Base-by-base conservation (phyloP, 64 coral and sea anemone species). In the Montipora sp. region DNA sequence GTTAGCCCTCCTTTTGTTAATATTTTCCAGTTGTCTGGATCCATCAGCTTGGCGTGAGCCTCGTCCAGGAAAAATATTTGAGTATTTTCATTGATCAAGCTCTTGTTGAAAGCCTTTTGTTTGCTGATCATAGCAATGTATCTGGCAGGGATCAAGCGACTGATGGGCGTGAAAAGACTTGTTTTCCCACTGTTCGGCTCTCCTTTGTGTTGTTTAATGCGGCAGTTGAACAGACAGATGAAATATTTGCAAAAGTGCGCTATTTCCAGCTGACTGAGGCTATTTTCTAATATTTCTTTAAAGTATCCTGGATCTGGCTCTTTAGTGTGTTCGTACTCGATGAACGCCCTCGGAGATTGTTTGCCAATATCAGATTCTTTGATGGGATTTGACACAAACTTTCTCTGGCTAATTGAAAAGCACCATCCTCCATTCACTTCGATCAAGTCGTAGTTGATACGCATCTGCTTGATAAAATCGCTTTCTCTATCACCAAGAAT, bases 11-110 rank as follows among this genome's bases (percentile, higher is more conserved):
- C 89, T 69, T 90, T 77, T 3, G 89, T 90, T 4, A 90, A 15
- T 27, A 90, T 73, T 13, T 90, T 90, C 77, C 89, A 81, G 76
- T 90, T 3, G 18, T 90, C 77, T 1, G 59, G 58, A 47, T 90
- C 60, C 77, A 90, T 80, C 47, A 81, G 18, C 1, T 80, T 79
- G 0, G 21, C 46, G 8, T 63, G n/a, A 11, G 75, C 59, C 15
- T 79, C 45, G 60, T 80, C 88, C 1, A 24, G 59, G 44, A 51
- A 75, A 43, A 90, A 67, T 23, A 90, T 63, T 49, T 81, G 18
- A 1, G 60, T 80, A 18, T 80, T 65, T 43, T 70, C 59, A 12
- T 70, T 15, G 10, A 90, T 66, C 59, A 80, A 67, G 5, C 53
- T 61, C 59, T 12, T 81, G 76, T 90, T 90, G 19, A 80, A 80